Evolutionary conservation across 2,797 vertebrate species (phyloP), one percentile per base, ranked within the genome.

Genomic region (Sitta carolinensis): DNA sequence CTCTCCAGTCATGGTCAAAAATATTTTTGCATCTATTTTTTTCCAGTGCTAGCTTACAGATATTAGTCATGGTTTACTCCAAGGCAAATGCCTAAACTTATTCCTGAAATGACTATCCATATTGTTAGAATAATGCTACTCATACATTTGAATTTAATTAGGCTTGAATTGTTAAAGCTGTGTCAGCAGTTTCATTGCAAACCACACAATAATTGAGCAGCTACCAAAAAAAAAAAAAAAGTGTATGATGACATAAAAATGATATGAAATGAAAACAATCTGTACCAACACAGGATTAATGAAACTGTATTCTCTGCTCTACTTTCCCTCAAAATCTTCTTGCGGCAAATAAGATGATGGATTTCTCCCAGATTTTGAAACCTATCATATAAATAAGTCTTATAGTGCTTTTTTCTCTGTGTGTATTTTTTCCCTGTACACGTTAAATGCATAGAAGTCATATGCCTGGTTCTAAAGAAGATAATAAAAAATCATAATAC

Each of bases 391-490:
- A 86, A 84, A 69, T 52, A 83, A 72, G 4, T 10, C 21, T 72
- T 57, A 61, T 0, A 45, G 8, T 32, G 26, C 0, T 22, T 68
- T 29, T 57, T 59, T 48, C 3, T 52, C 10, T 42, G 11, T 5
- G 1, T 40, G 9, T 36, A 6, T 54, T 15, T 62, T 81, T 43
- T 45, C 40, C 29, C 38, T 84, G 20, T 34, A 38, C 57, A 52
- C 94, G 91, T 47, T 10, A 94, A 95, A 94, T 73, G 52, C 32
- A 61, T 16, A 84, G 40, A 30, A 81, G 78, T 69, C 25, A 51
- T 94, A 92, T 95, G 19, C 62, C 72, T 89, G n/a, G 29, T 75
- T 91, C 88, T 87, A 64, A 68, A 78, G 87, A 80, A 87, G 42
- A 68, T 88, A 69, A 52, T 13, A 93, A 69, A 87, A 93, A 94